Evolutionary conservation across 2,888 invertebrate species (phyloP).

Genomic region (Drosophila greeni): DNA sequence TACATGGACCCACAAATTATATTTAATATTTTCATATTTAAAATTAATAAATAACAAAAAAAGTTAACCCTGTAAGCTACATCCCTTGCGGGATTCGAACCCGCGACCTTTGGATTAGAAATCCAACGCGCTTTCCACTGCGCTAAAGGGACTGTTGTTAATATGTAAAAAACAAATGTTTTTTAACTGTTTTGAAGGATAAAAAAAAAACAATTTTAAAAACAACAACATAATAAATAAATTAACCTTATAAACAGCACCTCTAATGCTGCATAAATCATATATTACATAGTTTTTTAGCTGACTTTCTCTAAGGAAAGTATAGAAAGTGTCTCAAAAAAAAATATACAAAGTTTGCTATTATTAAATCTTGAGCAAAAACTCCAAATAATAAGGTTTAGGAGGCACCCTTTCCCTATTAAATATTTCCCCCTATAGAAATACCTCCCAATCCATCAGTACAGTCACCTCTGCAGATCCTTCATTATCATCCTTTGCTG

Average conservation of each 20-base stretch:
- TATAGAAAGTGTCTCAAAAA: background rate
- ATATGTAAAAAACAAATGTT: background rate
- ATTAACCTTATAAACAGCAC: too few species aligned
- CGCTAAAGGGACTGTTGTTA: slow-evolving; percentile 71
- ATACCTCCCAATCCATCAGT: background rate
- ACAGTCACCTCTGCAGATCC: slow-evolving; percentile 9
- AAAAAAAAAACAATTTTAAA: too few species aligned
- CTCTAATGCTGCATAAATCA: background rate
- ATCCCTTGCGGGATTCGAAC: slow-evolving; percentile 80
- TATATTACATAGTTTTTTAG: background rate
- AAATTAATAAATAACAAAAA: background rate
- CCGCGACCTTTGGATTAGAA: slow-evolving; percentile 80
- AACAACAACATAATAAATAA: too few species aligned
- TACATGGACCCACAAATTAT: too few species aligned
- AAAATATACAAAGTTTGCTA: background rate
- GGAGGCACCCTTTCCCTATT: background rate
- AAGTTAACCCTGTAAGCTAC: slow-evolving; percentile 19
- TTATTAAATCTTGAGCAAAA: background rate
- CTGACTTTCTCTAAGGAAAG: too few species aligned
- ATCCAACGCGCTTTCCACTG: slow-evolving; percentile 80
- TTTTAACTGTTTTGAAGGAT: background rate
- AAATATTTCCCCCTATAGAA: background rate
- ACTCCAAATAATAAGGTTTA: background rate
- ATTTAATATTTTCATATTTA: background rate
- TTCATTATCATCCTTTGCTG: background rate